Conservation (phyloP, 2,888 invertebrate species). For the Lochmaea capreae region DNA sequence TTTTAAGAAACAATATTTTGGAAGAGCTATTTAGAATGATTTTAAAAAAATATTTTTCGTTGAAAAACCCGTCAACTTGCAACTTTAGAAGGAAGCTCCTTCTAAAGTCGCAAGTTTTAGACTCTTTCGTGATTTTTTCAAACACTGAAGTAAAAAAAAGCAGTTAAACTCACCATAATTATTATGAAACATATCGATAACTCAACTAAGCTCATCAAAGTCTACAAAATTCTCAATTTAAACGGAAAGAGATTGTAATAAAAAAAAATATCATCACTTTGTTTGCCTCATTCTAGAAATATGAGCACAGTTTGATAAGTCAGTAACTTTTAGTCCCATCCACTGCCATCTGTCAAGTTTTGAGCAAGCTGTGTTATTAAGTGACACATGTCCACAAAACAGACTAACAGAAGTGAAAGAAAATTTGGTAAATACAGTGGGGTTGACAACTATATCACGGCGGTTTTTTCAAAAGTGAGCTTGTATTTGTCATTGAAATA, state of each 20-base stretch:
- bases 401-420: too few relatives aligned
- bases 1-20: not conserved
- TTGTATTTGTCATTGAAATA: too few relatives aligned
- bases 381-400: too few relatives aligned
- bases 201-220: not conserved
- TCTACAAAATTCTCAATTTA: not conserved
- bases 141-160: not conserved
- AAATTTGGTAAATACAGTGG: too few relatives aligned
- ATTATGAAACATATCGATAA: not conserved
- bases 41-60: not conserved
- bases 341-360: too few relatives aligned
- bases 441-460: too few relatives aligned
- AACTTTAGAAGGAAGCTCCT: not conserved
- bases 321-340: too few relatives aligned
- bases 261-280: conserved; percentile 12
- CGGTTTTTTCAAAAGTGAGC: too few relatives aligned
- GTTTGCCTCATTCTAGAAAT: conserved; percentile 32
- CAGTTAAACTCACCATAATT: not conserved
- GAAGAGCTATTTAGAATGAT: not conserved
- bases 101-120: not conserved
- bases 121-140: not conserved
- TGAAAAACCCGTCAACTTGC: not conserved
- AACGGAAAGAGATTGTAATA: not conserved
- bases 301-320: not conserved
- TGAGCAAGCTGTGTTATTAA: too few relatives aligned